Base-by-base conservation (phyloP, 2,113 vertebrate genomes). In the Barnardius zonarius region DNA sequence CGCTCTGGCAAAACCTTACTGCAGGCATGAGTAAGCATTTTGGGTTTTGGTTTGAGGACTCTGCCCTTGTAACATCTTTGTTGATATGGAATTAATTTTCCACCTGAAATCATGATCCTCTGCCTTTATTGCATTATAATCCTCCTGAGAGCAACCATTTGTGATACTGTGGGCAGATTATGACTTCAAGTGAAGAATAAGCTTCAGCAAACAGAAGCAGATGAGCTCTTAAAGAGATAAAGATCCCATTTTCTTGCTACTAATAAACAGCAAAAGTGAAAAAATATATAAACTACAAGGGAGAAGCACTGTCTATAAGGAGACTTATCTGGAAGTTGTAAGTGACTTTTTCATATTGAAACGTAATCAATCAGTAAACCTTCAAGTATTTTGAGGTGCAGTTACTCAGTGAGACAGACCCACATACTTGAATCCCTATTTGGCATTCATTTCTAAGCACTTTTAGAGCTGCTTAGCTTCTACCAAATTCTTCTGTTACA, bases 221-320 rank as follows among this genome's bases (percentile, higher is more conserved):
- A 96, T 95, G 94, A 96, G 91, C 93, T 91, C 86, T 94, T 97
- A 95, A 97, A 97, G 95, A 86, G 82, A 94, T 82, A 96, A 89
- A 93, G 83, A 52, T 92, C 86, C 55, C 52, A 80, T 92, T 95
- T 93, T 91, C 79, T 88, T 92, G 41, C 52, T 91, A 54, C 52
- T 57, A 90, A 87, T 76, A 66, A 83, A 81, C 27, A 68, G 16
- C n/a, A 82, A 73, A 91, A 84, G 41, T 75, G 31, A 54, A 90
- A 90, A 90, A 90, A 91, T 11, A 35, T 11, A 28, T 28, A 62
- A 79, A 92, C 73, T 79, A 19, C 3, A 5, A 79, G 83, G 25
- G 81, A 2, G 2, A 78, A 87, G 24, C 10, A 39, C 37, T 70
- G 55, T n/a, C 33, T 68, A 51, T 68, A 74, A 94, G 37, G 55